Conservation (phyloP, 1,140 invertebrate species). For the Helicoverpa zea region DNA sequence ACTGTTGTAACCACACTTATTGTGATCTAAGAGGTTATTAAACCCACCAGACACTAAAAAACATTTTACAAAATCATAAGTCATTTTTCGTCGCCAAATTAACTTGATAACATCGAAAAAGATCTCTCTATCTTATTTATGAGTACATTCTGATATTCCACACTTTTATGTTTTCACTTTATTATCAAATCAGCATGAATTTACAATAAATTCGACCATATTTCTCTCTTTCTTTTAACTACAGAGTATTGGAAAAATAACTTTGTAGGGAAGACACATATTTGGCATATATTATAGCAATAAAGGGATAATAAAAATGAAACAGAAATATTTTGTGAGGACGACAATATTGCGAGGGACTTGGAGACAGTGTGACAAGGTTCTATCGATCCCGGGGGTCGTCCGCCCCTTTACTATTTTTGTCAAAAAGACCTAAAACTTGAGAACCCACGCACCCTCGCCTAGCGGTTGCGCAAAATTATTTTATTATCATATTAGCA, state of each 20-base stretch:
- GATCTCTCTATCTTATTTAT: slow-evolving; percentile 3
- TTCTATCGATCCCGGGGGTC: slow-evolving; percentile 22
- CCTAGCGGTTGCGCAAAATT: slow-evolving; percentile 36
- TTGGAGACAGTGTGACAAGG: not conserved
- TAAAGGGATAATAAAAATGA: slow-evolving; percentile 24
- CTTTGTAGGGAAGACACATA: slow-evolving; percentile 17
- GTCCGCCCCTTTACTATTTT: not conserved
- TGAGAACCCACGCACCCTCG: slow-evolving; percentile 17
- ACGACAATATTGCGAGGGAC: not conserved
- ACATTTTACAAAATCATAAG: not conserved
- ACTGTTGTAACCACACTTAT: slow-evolving; percentile 1
- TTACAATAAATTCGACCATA: slow-evolving; percentile 21
- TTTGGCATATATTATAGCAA: slow-evolving; percentile 36
- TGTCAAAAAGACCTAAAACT: slow-evolving; percentile 15
- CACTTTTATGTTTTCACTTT: slow-evolving; percentile 16
- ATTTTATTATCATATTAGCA: slow-evolving; percentile 42
- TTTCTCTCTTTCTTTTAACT: slow-evolving; percentile 4
- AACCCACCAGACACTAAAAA: slow-evolving; percentile 10
- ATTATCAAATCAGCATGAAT: slow-evolving; percentile 39
- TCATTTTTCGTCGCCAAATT: not conserved
- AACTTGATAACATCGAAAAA: not conserved
- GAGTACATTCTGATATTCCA: not conserved
- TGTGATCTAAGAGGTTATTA: not conserved
- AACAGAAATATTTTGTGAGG: not conserved
- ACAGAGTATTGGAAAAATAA: slow-evolving; percentile 3